Base-by-base conservation (phyloP, 2,113 vertebrate genomes). In the Theristicus caerulescens region DNA sequence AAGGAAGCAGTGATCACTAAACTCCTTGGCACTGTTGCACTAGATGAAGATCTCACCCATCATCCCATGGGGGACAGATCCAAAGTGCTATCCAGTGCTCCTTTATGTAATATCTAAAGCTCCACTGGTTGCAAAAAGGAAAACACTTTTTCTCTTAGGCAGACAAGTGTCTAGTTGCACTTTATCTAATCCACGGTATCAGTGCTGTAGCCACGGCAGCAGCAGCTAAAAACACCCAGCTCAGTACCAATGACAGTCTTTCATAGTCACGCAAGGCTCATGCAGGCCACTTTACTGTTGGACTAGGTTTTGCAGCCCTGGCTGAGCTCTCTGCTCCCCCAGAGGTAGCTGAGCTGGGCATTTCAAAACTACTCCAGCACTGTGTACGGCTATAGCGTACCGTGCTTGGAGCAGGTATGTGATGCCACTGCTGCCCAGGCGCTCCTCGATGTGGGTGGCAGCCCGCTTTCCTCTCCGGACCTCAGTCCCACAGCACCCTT, bases 351-450 rank as follows among this genome's bases (percentile, higher is more conserved):
- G 8, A 58, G 21, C 52, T 36, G 40, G 20, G 18, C 27, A 62
- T 81, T 86, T 77, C 77, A 78, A 55, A 90, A 14, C 71, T 40
- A 6, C 32, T 74, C 46, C 2, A 2, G 36, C 46, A 77, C 29
- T 26, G 44, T 0, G 0, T 26, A 25, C 0, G 2, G 44, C 47
- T 47, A 34, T 38, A 40, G 26, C 1, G 2, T 54, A 34, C 38
- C 1, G 2, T 67, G 26, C 29, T 55, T 15, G 40, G 61, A 82
- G 57, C 20, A 40, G 21, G 11, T 17, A 8, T 6, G 27, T 2
- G 12, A 36, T 34, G 40, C 38, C 46, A 27, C n/a, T 21, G 71
- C 52, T 49, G 40, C 64, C 64, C 59, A 32, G 55, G 67, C 1
- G 3, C 11, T 77, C 26, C 47, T 42, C 5, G 0, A 24, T 25